Percentiles rank a stretch among this genome's conserved stretches.
Conservation (phyloP, 2,888 invertebrate genomes). For the Leucoptera coffeella region DNA sequence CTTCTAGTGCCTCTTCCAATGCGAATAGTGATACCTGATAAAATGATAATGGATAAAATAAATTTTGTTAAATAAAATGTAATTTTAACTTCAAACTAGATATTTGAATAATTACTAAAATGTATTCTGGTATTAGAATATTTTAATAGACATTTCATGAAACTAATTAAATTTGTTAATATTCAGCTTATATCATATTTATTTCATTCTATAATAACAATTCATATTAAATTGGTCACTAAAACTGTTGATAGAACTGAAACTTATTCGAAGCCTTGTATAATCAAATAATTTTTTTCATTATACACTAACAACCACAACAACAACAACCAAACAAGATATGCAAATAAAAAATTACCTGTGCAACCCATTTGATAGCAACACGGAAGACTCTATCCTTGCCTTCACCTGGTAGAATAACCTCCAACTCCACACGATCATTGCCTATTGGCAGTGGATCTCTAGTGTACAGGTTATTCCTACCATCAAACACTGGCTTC, state of each 20-base stretch:
- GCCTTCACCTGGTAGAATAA: slow-evolving; percentile 97
- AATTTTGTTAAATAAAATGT: neutral
- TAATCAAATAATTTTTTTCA: too few relatives aligned
- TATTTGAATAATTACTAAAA: neutral
- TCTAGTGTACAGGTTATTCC: slow-evolving; percentile 96
- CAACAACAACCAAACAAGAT: too few relatives aligned
- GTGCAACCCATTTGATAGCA: slow-evolving; percentile 96
- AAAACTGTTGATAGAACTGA: too few relatives aligned
- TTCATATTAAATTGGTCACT: too few relatives aligned
- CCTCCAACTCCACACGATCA: slow-evolving; percentile 89
- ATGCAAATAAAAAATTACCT: too few relatives aligned
- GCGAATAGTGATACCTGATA: slow-evolving; percentile 82
- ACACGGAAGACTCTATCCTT: slow-evolving; percentile 97
- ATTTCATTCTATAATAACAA: too few relatives aligned
- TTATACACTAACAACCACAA: too few relatives aligned
- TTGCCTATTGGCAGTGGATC: slow-evolving; percentile 96
- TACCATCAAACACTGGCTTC: slow-evolving; percentile 98
- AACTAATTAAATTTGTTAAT: too few relatives aligned
- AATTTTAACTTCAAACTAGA: slow-evolving; percentile 4
- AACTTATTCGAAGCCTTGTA: too few relatives aligned
- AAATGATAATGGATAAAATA: neutral
- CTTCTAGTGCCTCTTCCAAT: slow-evolving; percentile 96
- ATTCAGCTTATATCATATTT: too few relatives aligned
- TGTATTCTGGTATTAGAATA: too few relatives aligned
- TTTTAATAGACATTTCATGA: too few relatives aligned